Base-by-base conservation (phyloP, 2,113 vertebrate species). In the Dicaeum eximium region DNA sequence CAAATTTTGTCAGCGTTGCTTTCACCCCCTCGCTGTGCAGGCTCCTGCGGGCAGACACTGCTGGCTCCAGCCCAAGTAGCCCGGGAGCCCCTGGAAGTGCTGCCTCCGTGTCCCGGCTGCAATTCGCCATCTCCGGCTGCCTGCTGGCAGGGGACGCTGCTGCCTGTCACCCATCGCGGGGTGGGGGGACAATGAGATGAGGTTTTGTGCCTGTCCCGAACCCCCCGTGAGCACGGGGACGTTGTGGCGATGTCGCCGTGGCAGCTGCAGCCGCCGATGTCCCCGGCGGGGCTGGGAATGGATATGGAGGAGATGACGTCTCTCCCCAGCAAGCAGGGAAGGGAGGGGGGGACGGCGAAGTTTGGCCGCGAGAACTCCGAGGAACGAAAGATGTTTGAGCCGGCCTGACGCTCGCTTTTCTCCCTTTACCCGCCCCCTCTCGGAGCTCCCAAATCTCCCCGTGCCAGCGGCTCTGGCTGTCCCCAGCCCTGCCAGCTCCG, bases 301-400 rank as follows among this genome's bases (percentile, higher is more conserved):
- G 96, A 96, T 96, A 85, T 60, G 15, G 78, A 91, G 93, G 94
- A 95, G 93, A 78, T 97, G 97, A 97, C 95, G 94, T 96, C 80
- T 61, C 48, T 44, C 21, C 80, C 92, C 86, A 84, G 64, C 58
- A 35, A 74, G 78, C 64, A 23, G 37, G 69, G 84, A 20, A 50
- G 13, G 69, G 20, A 7, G 28, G 48, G 14, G 60, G 56, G 72
- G 70, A 25, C 12, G 77, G 10, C 80, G 51, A 97, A 96, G 97
- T 97, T 97, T 93, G 97, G 80, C 96, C 51, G 90, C 67, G 56
- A 91, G 94, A 96, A 94, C 66, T 86, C 97, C 56, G 87, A 95
- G 97, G 86, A 80, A n/a, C n/a, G n/a, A n/a, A 97, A 97, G 98
- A 97, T 95, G 97, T 94, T 96, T 62, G 97, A 97, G 97, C 82